These are phyloP conservation scores for Cololabis saira DNA, from an alignment of 2,113 vertebrate species.

Conservation along the genomic window DNA sequence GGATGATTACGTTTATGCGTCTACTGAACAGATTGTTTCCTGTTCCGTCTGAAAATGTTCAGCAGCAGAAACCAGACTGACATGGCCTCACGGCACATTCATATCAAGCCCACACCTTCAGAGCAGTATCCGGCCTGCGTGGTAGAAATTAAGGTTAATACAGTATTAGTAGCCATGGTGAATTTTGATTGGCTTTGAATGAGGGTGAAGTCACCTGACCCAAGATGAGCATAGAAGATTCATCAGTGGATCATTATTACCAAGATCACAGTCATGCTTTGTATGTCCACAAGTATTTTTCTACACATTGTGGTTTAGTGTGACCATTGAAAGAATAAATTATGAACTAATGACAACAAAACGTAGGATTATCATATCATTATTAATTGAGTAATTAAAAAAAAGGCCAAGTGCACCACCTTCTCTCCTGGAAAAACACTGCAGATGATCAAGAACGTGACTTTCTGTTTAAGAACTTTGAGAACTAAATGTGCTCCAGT, in stretches of 20 bases:
- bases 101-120: conserved; percentile 16
- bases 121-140: conserved; percentile 20
- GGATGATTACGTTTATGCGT: not conserved
- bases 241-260: not conserved
- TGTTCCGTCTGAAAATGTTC: conserved; percentile 31
- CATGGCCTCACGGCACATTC: conserved; percentile 22
- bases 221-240: conserved; percentile 15
- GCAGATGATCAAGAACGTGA: no score
- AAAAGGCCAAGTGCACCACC: no score
- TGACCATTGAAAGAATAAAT: not conserved
- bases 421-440: no score
- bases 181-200: conserved; percentile 21
- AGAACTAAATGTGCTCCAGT: no score
- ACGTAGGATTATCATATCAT: no score
- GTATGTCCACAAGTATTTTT: no score
- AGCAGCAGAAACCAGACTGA: conserved; percentile 53
- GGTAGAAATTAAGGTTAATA: conserved; percentile 73
- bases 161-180: conserved; percentile 60
- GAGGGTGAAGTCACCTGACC: conserved; percentile 8
- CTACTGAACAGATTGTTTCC: conserved; percentile 29
- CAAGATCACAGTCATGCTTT: not conserved
- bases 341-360: not conserved
- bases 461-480: no score
- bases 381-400: no score
- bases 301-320: not conserved